Base-by-base conservation (phyloP, 2,113 vertebrate species). In the Cavia porcellus region DNA sequence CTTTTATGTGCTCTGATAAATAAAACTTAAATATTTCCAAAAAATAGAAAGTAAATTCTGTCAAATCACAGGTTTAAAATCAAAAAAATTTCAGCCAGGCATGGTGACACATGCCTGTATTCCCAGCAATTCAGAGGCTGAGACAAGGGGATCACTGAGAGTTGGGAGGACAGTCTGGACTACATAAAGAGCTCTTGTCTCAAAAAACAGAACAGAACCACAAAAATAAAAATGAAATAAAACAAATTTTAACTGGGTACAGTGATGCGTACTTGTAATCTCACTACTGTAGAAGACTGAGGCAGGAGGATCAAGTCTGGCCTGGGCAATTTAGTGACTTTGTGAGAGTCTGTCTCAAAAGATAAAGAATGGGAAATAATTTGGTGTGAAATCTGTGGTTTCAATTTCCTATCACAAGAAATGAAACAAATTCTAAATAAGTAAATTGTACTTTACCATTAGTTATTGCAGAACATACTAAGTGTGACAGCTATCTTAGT, bases 1-100 rank as follows among this genome's bases (percentile, higher is more conserved):
- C 64, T 88, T 86, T 85, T 89, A 70, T 89, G 92, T 95, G 25
- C 55, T 95, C 89, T 86, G 35, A 55, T 92, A 50, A 92, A 47
- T 45, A 89, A 81, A 79, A 57, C 13, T 75, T 96, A 86, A 45
- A 89, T 24, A 10, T 94, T 94, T 89, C 64, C 38, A 61, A 82
- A 90, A 83, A 8, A 61, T 25, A 52, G 74, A 86, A 82, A 79
- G 42, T 38, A 87, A 57, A 57, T 92, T 84, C 68, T 64, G 0
- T 70, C 24, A 45, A 28, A 47, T 77, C 55, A 28, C 28, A 94
- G 75, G 45, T 82, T 96, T 89, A 89, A 80, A 92, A 32, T 70
- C 45, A 75, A 75, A 75, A 75, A 13, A 45, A 45, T 70, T 66
- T n/a, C 35, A 72, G 35, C n/a, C 8, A 22, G 68, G n/a, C 7